Evolutionary conservation across 2,888 invertebrate species (phyloP), one percentile per base, ranked within the genome.

Genomic region (Eilema griseolum): DNA sequence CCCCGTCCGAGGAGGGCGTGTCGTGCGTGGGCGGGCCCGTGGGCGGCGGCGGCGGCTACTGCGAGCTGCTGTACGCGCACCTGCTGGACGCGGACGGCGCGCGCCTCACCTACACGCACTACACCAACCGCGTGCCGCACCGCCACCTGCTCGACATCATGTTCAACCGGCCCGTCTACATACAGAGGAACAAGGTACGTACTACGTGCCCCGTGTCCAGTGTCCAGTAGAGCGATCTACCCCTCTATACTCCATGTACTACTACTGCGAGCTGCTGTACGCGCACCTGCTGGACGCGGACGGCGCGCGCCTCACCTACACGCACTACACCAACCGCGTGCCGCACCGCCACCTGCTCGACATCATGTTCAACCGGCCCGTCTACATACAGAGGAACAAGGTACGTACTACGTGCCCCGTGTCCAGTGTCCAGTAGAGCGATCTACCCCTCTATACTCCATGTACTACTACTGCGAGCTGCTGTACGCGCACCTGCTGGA

Each of bases 251-350:
- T n/a, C n/a, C n/a, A n/a, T n/a, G n/a, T n/a, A n/a, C n/a, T n/a
- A n/a, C n/a, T 98, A 76, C 94, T 28, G 28, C 28, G 28, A 28
- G 28, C 28, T 28, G 28, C 28, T 98, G 65, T 98, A 98, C 89
- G 98, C 98, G 23, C 97, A 98, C 92, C 95, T 98, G 72, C 95
- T 98, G 83, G 98, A 98, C 92, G 97, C 97, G 31, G 97, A 97
- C 90, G 97, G 97, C 8, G 97, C 97, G 64, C 95, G 98, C 7
- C 96, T 98, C 82, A 97, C 98, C 0, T 98, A 98, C 91, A 98
- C 90, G 78, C 98, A 98, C 92, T 98, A 97, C 87, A 97, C 98
- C 66, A 97, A 97, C 77, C 96, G 97, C 78, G 98, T 97, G 75
- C 96, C 96, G n/a, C 97, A 96, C 89, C 96, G 97, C 26, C 97